phyloP scores from a whole-genome alignment of 1,140 invertebrate species.

The Cydia splendana region DNA sequence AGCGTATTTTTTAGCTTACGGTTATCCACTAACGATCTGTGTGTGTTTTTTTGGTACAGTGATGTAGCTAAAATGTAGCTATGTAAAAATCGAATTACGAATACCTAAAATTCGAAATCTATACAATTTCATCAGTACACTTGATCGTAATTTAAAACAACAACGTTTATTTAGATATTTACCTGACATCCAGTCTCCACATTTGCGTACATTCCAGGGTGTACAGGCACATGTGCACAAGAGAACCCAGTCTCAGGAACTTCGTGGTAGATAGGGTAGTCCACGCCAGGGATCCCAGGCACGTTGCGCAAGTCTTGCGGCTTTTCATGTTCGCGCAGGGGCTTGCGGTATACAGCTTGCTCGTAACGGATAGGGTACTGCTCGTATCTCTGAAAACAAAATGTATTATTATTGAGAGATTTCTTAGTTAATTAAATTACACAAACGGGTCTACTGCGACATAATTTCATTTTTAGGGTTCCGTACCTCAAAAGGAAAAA shows the following conservation, averaged over 20 bases:
- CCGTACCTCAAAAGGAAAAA: no score
- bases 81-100: no score
- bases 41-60: no score
- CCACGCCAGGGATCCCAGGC: conserved; percentile 87
- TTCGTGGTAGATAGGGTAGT: conserved; percentile 88
- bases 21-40: no score
- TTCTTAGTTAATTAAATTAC: no score
- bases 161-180: conserved; percentile 41
- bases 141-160: no score
- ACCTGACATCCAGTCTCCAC: conserved; percentile 93
- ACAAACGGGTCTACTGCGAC: no score
- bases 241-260: conserved; percentile 90
- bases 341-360: conserved; percentile 62
- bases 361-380: conserved; percentile 60
- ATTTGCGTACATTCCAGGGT: conserved; percentile 93
- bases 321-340: conserved; percentile 81
- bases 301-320: conserved; percentile 89
- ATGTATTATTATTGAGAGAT: neutral
- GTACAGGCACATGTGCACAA: conserved; percentile 86
- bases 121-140: no score
- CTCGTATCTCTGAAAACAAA: conserved; percentile 61
- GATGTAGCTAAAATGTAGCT: no score
- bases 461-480: no score
- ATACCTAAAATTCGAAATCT: no score
- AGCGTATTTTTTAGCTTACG: no score